Percentiles rank a stretch among this genome's conserved stretches.
These are phyloP conservation scores for Camponotus pennsylvanicus DNA, from an alignment of 1,140 invertebrate genomes.

Conservation along the genomic window DNA sequence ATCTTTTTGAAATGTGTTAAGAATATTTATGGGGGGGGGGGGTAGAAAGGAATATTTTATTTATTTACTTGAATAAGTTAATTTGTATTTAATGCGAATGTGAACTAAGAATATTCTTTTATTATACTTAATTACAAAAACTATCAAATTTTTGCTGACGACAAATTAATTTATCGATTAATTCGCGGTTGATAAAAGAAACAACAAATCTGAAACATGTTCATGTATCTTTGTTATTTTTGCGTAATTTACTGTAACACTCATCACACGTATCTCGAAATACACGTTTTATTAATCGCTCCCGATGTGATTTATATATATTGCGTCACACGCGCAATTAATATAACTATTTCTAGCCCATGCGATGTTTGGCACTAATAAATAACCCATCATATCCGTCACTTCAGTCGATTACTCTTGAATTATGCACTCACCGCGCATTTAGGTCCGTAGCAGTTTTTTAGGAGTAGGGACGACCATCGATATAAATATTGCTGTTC, in stretches of 20 bases:
- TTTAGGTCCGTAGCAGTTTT: neutral
- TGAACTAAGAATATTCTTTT: neutral
- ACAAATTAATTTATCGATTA: neutral
- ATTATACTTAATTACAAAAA: neutral
- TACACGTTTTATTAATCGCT: constrained; percentile 7
- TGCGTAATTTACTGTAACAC: neutral
- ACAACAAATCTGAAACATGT: neutral
- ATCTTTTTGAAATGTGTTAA: neutral
- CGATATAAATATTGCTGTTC: neutral
- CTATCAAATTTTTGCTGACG: neutral
- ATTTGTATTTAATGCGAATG: neutral
- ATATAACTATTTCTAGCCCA: constrained; percentile 10
- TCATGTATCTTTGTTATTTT: neutral
- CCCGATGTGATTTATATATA: constrained; percentile 28
- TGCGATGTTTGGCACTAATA: constrained; percentile 26
- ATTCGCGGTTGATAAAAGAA: neutral
- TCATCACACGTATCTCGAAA: neutral
- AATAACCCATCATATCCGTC: constrained; percentile 11
- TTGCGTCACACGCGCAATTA: constrained; percentile 13
- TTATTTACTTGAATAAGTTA: neutral
- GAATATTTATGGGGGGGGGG: constrained; percentile 5
- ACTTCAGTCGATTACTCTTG: constrained; percentile 25
- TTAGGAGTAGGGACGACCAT: neutral
- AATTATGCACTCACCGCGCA: constrained; percentile 34
- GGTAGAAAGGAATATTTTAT: neutral